Percentiles rank a stretch among this genome's conserved stretches.
These are phyloP conservation scores for Lepidostoma basale DNA, from an alignment of 1,140 invertebrate species.

Conservation along the genomic window DNA sequence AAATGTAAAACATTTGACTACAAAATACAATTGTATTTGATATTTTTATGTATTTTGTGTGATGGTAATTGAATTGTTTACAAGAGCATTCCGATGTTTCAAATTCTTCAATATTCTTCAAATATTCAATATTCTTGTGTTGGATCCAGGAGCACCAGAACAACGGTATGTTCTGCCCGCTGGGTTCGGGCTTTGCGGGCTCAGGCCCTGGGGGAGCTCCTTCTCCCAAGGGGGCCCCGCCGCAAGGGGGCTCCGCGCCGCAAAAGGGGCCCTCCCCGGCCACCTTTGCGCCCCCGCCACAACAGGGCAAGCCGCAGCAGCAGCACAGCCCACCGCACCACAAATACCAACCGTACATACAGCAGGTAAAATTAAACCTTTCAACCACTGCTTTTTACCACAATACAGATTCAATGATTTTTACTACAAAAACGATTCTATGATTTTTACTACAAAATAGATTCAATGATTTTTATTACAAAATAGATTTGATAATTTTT, in stretches of 20 bases:
- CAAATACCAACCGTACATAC: conserved; percentile 53
- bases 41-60: too few relatives aligned
- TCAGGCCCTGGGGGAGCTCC: conserved; percentile 20
- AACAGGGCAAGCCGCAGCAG: conserved; percentile 1
- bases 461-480: too few relatives aligned
- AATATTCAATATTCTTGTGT: too few relatives aligned
- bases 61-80: too few relatives aligned
- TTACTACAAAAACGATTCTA: too few relatives aligned
- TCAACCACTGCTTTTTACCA: background rate
- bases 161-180: conserved; percentile 41
- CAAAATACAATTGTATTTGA: too few relatives aligned
- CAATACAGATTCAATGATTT: too few relatives aligned
- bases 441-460: too few relatives aligned
- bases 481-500: too few relatives aligned
- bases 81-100: too few relatives aligned
- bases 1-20: too few relatives aligned
- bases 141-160: conserved; percentile 42
- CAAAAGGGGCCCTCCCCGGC: conserved; percentile 49
- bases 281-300: background rate
- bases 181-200: background rate
- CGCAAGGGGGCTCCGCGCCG: background rate
- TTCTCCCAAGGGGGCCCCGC: conserved; percentile 21
- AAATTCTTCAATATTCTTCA: too few relatives aligned
- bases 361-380: conserved; percentile 45
- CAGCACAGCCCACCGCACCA: conserved; percentile 57